Evolutionary conservation across 2,888 invertebrate genomes (phyloP).

Genomic region (Ophonus ardosiacus): DNA sequence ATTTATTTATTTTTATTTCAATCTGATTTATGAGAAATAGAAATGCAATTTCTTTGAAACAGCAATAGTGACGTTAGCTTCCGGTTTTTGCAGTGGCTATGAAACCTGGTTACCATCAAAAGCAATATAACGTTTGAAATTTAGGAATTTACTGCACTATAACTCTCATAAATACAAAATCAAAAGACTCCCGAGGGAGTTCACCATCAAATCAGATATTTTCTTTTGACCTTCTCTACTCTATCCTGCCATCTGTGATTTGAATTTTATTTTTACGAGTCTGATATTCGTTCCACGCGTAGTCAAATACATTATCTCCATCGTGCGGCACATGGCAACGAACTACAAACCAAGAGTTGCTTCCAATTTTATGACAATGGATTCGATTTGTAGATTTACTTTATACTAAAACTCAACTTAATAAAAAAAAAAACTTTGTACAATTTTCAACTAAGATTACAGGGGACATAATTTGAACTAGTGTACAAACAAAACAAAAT

Average conservation of each 20-base stretch:
- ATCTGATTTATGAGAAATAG: not conserved
- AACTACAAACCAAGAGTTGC: not conserved
- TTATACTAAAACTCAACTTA: not conserved
- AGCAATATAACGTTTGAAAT: slow-evolving; percentile 17
- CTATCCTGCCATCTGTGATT: slow-evolving; percentile 39
- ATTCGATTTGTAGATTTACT: slow-evolving; percentile 4
- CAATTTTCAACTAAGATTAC: not conserved
- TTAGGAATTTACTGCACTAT: slow-evolving; percentile 16
- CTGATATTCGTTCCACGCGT: slow-evolving; percentile 26
- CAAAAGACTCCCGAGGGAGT: slow-evolving; percentile 12
- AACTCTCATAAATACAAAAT: slow-evolving; percentile 30
- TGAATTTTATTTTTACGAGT: slow-evolving; percentile 42
- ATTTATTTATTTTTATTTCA: too few species aligned
- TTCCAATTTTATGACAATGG: slow-evolving; percentile 4
- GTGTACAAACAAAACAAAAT: not conserved
- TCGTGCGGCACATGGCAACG: slow-evolving; percentile 13
- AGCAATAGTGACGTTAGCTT: not conserved
- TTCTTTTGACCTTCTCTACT: slow-evolving; percentile 21
- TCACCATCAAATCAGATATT: slow-evolving; percentile 30
- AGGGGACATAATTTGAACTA: not conserved
- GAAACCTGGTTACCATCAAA: not conserved
- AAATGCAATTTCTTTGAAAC: not conserved
- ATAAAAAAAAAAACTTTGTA: not conserved
- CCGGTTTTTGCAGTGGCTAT: not conserved
- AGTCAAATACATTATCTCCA: slow-evolving; percentile 26